A percentile compares a stretch with the other conserved stretches of the same genome.
Conservation (phyloP, 2,888 invertebrate species). For the Epinotia nisella region DNA sequence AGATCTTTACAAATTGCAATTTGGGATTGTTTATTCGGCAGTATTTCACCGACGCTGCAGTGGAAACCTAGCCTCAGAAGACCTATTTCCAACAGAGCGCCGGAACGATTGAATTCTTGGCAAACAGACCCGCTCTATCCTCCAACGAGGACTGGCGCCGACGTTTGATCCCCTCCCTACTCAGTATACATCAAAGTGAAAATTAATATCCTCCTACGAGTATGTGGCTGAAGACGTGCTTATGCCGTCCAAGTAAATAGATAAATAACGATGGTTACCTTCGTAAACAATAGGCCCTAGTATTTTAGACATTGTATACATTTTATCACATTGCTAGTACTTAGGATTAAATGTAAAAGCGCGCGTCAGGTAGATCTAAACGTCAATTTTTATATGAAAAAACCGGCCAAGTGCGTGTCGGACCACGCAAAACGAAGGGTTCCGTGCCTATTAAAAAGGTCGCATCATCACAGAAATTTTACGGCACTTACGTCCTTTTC, state of each 20-base stretch:
- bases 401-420: too few relatives aligned
- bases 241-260: not conserved
- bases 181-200: constrained; percentile 45
- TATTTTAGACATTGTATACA: too few relatives aligned
- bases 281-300: not conserved
- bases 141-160: constrained; percentile 43
- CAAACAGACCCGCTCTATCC: constrained; percentile 58
- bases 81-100: constrained; percentile 4
- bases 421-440: too few relatives aligned
- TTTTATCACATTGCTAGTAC: too few relatives aligned
- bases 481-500: too few relatives aligned
- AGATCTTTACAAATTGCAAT: too few relatives aligned
- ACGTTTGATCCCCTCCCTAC: constrained; percentile 41
- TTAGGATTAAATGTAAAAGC: too few relatives aligned
- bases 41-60: constrained; percentile 52
- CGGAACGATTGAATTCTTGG: constrained; percentile 70
- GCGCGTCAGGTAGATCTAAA: too few relatives aligned
- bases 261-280: not conserved
- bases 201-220: constrained; percentile 25
- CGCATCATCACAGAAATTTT: too few relatives aligned
- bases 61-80: constrained; percentile 52
- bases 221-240: not conserved
- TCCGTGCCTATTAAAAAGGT: too few relatives aligned
- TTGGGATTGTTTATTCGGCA: not conserved
- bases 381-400: too few relatives aligned